These are phyloP conservation scores for Ctenoplectra terminalis DNA, from an alignment of 1,140 invertebrate species.

Conservation along the genomic window DNA sequence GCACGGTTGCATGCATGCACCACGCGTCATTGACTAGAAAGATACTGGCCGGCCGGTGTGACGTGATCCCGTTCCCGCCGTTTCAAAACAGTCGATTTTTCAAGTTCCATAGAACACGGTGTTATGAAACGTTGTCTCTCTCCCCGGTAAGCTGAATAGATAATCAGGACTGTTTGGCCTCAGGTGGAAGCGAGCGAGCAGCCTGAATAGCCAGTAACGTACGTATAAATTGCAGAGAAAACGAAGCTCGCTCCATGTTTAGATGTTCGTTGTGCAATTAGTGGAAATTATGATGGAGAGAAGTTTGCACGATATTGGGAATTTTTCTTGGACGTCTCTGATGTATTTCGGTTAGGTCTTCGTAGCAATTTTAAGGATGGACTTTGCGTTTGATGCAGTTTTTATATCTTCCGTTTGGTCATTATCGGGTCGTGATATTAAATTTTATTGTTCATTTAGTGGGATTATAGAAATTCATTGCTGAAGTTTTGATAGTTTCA, in stretches of 20 bases:
- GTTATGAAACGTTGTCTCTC: conserved; percentile 28
- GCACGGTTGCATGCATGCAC: neutral
- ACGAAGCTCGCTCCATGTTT: neutral
- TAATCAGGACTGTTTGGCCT: neutral
- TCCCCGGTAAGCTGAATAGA: conserved; percentile 3
- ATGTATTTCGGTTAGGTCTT: too few relatives aligned
- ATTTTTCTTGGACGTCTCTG: too few relatives aligned
- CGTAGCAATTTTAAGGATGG: too few relatives aligned
- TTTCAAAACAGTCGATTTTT: conserved; percentile 50
- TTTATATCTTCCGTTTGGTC: too few relatives aligned
- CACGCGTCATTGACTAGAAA: conserved; percentile 39
- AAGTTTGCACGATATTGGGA: too few relatives aligned
- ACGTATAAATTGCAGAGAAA: neutral
- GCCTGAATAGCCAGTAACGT: neutral
- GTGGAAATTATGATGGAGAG: neutral
- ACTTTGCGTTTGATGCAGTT: too few relatives aligned
- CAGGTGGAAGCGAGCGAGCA: neutral
- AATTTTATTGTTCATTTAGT: too few relatives aligned
- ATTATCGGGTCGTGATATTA: too few relatives aligned
- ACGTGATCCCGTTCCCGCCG: conserved; percentile 20
- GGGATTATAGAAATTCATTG: too few relatives aligned
- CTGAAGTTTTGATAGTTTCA: too few relatives aligned
- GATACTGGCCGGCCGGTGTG: neutral
- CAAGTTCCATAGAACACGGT: neutral
- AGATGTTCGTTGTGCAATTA: neutral